Conservation (phyloP, 92 coral and sea anemone genomes). For the Micromussa lordhowensis region DNA sequence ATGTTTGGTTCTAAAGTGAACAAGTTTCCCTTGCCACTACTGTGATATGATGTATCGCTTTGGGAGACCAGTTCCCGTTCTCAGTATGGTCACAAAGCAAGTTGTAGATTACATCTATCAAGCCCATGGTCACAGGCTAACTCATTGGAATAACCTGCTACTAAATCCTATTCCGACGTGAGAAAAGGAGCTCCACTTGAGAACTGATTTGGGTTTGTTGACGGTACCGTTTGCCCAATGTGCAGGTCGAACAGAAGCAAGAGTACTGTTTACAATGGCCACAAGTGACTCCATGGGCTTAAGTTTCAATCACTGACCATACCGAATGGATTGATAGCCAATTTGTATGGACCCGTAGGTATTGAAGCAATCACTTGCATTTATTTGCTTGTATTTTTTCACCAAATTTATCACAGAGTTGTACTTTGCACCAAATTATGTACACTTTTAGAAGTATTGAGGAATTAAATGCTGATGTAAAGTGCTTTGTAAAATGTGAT, state of each 20-base stretch:
- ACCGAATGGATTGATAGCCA: constrained; percentile 51
- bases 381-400: no score
- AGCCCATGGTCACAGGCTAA: constrained; percentile 52
- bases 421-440: no score
- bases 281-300: constrained; percentile 39
- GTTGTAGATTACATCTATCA: neutral
- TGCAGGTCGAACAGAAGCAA: constrained; percentile 46
- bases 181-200: constrained; percentile 48
- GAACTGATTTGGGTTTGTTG: constrained; percentile 51
- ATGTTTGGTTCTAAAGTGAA: constrained; percentile 54
- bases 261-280: constrained; percentile 49
- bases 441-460: no score
- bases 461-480: no score
- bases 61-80: constrained; percentile 52
- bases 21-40: constrained; percentile 61
- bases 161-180: constrained; percentile 43
- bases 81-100: constrained; percentile 50
- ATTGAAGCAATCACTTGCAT: neutral
- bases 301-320: constrained; percentile 42
- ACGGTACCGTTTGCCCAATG: constrained; percentile 46
- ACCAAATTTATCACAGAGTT: no score
- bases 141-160: constrained; percentile 52
- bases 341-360: constrained; percentile 53
- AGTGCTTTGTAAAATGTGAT: no score
- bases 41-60: constrained; percentile 63